These are phyloP conservation scores for Oedothorax gibbosus DNA, from an alignment of 1,140 invertebrate genomes.

Conservation along the genomic window DNA sequence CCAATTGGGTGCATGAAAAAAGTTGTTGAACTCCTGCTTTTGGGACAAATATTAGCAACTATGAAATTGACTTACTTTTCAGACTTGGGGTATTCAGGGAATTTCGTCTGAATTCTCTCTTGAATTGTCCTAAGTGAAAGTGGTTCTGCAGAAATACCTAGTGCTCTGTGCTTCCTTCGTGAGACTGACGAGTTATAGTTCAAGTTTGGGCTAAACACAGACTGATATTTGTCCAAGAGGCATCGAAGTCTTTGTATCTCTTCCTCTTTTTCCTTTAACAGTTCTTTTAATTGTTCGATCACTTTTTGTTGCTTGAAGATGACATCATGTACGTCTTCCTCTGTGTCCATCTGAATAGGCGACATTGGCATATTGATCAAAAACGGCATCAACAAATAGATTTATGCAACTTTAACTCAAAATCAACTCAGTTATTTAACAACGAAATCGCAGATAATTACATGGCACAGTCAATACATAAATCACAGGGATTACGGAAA, in stretches of 20 bases:
- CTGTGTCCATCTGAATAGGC: conserved; percentile 56
- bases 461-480: too few species aligned
- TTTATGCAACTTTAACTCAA: too few species aligned
- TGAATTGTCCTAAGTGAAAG: conserved; percentile 73
- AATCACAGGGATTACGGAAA: too few species aligned
- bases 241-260: conserved; percentile 87
- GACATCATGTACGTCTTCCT: conserved; percentile 68
- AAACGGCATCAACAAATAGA: neutral
- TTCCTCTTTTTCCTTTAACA: conserved; percentile 79
- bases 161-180: conserved; percentile 66
- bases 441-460: too few species aligned
- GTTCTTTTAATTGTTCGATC: conserved; percentile 78
- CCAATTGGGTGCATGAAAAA: neutral
- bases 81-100: conserved; percentile 82
- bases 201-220: conserved; percentile 73
- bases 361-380: conserved; percentile 57
- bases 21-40: neutral
- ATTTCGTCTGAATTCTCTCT: conserved; percentile 79
- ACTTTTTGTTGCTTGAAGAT: conserved; percentile 77
- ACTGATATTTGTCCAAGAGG: conserved; percentile 93
- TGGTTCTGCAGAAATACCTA: conserved; percentile 93
- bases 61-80: conserved; percentile 76
- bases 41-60: neutral
- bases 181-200: conserved; percentile 67
- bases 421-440: too few species aligned